Evolutionary conservation across 2,797 vertebrate genomes (phyloP).

Genomic region (Perdix hodgsoniae): DNA sequence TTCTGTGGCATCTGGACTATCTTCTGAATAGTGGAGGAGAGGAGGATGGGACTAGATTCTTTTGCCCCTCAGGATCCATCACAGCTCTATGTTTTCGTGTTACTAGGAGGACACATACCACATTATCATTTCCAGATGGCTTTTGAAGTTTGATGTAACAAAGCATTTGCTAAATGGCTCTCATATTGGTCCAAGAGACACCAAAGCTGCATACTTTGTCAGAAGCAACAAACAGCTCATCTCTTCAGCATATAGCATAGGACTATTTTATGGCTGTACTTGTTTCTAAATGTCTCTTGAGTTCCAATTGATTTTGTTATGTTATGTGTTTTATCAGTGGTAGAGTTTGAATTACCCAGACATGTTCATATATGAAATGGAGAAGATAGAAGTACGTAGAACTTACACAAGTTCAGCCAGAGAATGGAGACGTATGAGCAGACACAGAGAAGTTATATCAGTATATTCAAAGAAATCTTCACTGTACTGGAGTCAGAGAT

Average conservation of each 20-base stretch:
- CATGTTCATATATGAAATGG: neutral
- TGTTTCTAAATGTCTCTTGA: neutral
- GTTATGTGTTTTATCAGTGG: neutral
- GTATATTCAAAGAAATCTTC: neutral
- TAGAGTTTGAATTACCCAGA: neutral
- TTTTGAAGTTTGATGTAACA: constrained; percentile 34
- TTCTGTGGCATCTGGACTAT: neutral
- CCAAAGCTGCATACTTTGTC: neutral
- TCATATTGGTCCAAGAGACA: neutral
- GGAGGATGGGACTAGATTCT: neutral
- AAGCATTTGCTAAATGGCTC: constrained; percentile 8
- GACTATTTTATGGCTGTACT: neutral
- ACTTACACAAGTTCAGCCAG: neutral
- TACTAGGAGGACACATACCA: constrained; percentile 3
- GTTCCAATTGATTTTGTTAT: neutral
- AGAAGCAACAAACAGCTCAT: neutral
- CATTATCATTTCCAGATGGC: constrained; percentile 49
- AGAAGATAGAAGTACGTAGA: neutral
- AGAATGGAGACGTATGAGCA: neutral
- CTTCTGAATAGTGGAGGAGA: neutral
- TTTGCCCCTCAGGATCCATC: neutral
- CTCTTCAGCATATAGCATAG: neutral
- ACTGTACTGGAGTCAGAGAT: neutral
- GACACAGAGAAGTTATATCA: neutral
- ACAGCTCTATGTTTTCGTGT: neutral